Evolutionary conservation across 2,797 vertebrate genomes (phyloP).

Genomic region (Tapera naevia): DNA sequence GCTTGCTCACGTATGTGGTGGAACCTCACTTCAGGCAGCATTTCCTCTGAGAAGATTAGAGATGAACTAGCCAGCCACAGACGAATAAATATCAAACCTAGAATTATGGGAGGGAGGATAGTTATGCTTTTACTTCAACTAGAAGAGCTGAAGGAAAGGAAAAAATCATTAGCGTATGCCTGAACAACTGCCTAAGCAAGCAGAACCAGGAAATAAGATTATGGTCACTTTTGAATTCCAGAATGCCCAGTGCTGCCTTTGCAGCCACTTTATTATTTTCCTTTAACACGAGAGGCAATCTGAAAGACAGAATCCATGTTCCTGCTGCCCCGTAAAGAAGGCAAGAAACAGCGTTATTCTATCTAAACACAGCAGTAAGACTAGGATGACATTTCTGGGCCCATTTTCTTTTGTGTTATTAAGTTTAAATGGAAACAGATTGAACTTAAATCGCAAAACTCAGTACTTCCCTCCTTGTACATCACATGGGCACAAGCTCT

Average conservation of each 20-base stretch:
- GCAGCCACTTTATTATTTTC: neutral
- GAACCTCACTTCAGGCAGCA: neutral
- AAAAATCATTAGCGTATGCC: too few relatives aligned
- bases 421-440: neutral
- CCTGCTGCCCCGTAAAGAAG: too few relatives aligned
- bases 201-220: neutral
- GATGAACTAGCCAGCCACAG: neutral
- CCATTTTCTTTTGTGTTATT: neutral
- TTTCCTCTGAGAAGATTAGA: neutral
- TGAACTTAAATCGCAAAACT: neutral
- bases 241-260: rapidly evolving
- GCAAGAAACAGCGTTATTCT: neutral
- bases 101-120: rapidly evolving
- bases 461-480: too few relatives aligned
- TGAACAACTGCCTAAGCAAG: neutral
- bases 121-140: neutral
- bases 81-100: neutral
- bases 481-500: neutral
- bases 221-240: neutral
- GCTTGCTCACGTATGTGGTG: too few relatives aligned
- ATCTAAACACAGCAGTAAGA: neutral
- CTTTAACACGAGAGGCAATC: neutral
- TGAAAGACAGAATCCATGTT: neutral
- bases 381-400: neutral
- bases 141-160: neutral